Evolutionary conservation across 2,797 vertebrate genomes (phyloP).

Genomic region (Epinephelus awoara): DNA sequence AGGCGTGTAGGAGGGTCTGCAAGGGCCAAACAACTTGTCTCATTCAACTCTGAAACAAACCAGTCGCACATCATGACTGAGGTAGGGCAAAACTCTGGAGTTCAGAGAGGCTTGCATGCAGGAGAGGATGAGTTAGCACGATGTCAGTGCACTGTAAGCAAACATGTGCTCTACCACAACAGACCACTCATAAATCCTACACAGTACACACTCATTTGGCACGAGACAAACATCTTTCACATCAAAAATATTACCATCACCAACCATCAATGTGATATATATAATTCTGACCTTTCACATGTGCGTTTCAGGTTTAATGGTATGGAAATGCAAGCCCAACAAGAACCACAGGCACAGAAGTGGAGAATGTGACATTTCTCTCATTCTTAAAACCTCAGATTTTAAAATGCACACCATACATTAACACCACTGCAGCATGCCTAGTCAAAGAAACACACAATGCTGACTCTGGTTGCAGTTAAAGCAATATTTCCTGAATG

Average conservation of each 20-base stretch:
- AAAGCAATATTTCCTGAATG: constrained; percentile 41
- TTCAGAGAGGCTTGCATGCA: constrained; percentile 72
- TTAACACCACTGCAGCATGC: constrained; percentile 62
- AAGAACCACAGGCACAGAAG: constrained; percentile 56
- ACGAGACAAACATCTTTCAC: constrained; percentile 40
- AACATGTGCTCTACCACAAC: constrained; percentile 56
- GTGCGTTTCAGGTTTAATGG: constrained; percentile 46
- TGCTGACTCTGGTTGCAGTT: constrained; percentile 49
- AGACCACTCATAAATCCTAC: constrained; percentile 44
- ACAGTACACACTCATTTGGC: constrained; percentile 21
- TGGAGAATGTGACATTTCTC: constrained; percentile 35
- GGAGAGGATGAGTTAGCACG: constrained; percentile 53
- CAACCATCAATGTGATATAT: constrained; percentile 18
- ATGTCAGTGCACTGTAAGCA: constrained; percentile 64
- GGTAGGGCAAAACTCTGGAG: constrained; percentile 21
- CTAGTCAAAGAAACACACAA: constrained; percentile 48
- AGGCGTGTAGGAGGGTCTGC: constrained; percentile 47
- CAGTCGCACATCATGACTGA: constrained; percentile 38
- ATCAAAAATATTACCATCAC: constrained; percentile 22
- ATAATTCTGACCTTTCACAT: constrained; percentile 34
- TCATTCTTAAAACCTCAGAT: constrained; percentile 55
- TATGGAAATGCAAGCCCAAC: constrained; percentile 55
- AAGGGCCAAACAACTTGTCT: constrained; percentile 42
- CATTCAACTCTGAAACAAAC: constrained; percentile 59
- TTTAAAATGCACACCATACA: constrained; percentile 51